Conservation (phyloP, 2,888 invertebrate species). For the Microplitis deprimator region DNA sequence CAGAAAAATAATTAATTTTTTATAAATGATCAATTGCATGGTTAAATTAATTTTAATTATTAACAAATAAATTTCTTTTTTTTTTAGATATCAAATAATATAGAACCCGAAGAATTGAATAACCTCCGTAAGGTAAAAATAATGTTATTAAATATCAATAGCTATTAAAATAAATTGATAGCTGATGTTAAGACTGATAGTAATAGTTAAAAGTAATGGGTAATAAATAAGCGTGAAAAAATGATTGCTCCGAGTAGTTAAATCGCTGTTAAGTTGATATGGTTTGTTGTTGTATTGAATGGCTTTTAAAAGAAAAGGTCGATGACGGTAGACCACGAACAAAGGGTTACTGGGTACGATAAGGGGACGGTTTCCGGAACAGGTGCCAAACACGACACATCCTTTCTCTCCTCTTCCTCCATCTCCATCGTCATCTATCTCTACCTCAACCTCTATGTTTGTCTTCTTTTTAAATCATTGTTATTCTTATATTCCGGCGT, state of each 20-base stretch:
- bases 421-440: neutral
- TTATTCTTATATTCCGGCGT: slow-evolving; percentile 2
- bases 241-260: neutral
- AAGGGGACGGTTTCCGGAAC: slow-evolving; percentile 52
- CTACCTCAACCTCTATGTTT: no score
- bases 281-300: neutral
- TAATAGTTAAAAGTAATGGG: neutral
- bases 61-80: neutral
- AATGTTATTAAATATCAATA: neutral
- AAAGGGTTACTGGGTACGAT: slow-evolving; percentile 34
- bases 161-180: neutral
- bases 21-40: no score
- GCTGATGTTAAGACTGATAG: neutral
- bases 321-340: slow-evolving; percentile 14
- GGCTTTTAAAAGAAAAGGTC: slow-evolving; percentile 35
- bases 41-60: neutral
- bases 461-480: slow-evolving; percentile 10
- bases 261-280: neutral
- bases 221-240: neutral
- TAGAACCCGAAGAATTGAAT: slow-evolving; percentile 57
- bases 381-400: slow-evolving; percentile 45
- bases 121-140: slow-evolving; percentile 62
- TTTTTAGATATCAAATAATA: slow-evolving; percentile 31
- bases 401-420: slow-evolving; percentile 11
- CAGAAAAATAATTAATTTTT: no score